These are phyloP conservation scores for Piscicola geometra DNA, from an alignment of 2,888 invertebrate species.

Conservation along the genomic window DNA sequence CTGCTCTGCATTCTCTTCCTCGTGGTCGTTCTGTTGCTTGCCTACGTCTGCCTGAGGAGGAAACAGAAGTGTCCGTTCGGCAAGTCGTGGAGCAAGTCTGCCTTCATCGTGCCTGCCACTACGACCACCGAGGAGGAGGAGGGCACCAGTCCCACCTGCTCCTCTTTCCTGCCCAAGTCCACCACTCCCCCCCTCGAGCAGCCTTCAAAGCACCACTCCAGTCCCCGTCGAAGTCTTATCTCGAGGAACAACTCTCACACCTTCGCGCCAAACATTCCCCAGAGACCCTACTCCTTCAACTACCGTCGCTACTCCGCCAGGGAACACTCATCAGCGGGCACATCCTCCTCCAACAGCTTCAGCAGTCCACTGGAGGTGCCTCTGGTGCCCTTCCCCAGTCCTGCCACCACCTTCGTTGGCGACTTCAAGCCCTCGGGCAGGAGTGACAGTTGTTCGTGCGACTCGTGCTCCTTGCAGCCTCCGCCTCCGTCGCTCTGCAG, in stretches of 20 bases:
- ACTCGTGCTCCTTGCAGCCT: not conserved
- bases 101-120: not conserved
- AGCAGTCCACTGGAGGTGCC: not conserved
- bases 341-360: not conserved
- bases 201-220: not conserved
- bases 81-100: not conserved
- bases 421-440: conserved; percentile 7
- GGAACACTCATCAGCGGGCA: no score
- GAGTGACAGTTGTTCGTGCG: conserved; percentile 10
- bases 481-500: not conserved
- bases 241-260: no score
- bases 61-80: no score
- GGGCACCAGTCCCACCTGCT: not conserved
- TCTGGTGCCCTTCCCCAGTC: not conserved
- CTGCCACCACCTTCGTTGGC: not conserved
- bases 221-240: not conserved
- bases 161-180: not conserved
- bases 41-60: no score
- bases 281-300: not conserved
- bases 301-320: not conserved
- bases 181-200: not conserved
- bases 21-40: not conserved
- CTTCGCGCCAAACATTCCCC: not conserved
- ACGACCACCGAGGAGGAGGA: not conserved
- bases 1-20: not conserved